Percentiles rank a stretch among this genome's conserved stretches.
These are phyloP conservation scores for Fundulus diaphanus DNA, from an alignment of 2,797 vertebrate species.

Conservation along the genomic window DNA sequence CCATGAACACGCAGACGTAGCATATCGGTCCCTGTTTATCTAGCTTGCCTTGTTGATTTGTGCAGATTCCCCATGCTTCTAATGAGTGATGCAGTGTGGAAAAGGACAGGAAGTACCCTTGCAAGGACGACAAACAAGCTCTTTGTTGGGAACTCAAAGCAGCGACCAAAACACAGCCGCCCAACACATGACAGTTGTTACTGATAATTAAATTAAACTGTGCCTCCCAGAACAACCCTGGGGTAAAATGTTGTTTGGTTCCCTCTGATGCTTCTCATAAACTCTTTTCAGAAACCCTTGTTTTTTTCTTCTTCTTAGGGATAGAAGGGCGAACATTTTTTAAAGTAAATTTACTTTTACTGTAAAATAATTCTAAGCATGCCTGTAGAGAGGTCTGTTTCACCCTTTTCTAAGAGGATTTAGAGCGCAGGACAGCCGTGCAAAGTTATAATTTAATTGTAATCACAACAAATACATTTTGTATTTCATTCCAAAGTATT, in stretches of 20 bases:
- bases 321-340: neutral
- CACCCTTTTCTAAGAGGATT: neutral
- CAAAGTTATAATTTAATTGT: neutral
- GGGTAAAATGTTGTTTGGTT: slow-evolving; percentile 44
- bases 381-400: neutral
- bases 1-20: slow-evolving; percentile 14
- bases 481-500: neutral
- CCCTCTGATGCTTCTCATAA: slow-evolving; percentile 30
- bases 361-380: neutral
- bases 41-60: slow-evolving; percentile 57
- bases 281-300: slow-evolving; percentile 6
- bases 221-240: slow-evolving; percentile 37
- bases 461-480: neutral
- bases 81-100: slow-evolving; percentile 26
- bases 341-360: neutral
- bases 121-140: slow-evolving; percentile 58
- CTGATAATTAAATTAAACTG: slow-evolving; percentile 71
- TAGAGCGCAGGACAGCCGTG: neutral
- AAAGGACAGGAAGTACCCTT: slow-evolving; percentile 56
- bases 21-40: slow-evolving; percentile 7
- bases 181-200: slow-evolving; percentile 80
- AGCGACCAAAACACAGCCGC: slow-evolving; percentile 43
- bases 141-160: slow-evolving; percentile 75
- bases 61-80: slow-evolving; percentile 23
- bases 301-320: neutral